phyloP scores from a whole-genome alignment of 2,113 vertebrate genomes.

The Casuarius casuarius region DNA sequence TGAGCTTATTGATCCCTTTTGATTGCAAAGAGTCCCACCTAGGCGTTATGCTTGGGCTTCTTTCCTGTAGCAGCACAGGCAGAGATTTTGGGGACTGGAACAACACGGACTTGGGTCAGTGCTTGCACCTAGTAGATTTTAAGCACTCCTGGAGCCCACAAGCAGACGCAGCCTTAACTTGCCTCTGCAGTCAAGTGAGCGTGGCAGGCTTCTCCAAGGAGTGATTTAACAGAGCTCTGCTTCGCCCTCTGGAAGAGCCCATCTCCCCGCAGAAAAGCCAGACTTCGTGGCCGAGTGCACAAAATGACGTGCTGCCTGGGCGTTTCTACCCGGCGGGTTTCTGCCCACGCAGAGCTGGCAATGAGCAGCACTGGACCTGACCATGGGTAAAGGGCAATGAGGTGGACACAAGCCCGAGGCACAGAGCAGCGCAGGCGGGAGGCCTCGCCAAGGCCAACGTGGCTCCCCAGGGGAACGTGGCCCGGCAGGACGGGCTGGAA shows the following conservation, averaged over 20 bases:
- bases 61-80: background rate
- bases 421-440: background rate
- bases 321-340: background rate
- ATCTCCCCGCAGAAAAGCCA: background rate
- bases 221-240: background rate
- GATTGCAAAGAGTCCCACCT: background rate
- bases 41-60: background rate
- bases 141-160: background rate
- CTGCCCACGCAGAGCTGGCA: background rate
- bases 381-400: background rate
- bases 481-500: slow-evolving; percentile 13
- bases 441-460: too few species aligned
- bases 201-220: background rate
- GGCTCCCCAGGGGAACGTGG: background rate
- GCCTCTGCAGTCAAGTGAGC: background rate
- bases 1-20: background rate
- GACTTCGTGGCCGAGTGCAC: background rate
- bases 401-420: background rate
- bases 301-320: background rate
- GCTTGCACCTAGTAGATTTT: background rate
- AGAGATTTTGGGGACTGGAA: background rate
- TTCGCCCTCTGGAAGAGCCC: background rate
- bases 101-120: background rate
- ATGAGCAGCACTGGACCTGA: background rate
- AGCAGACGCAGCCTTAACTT: background rate